Evolutionary conservation across 2,888 invertebrate genomes (phyloP), one percentile per base, ranked within the genome.

Genomic region (Folsomia candida): DNA sequence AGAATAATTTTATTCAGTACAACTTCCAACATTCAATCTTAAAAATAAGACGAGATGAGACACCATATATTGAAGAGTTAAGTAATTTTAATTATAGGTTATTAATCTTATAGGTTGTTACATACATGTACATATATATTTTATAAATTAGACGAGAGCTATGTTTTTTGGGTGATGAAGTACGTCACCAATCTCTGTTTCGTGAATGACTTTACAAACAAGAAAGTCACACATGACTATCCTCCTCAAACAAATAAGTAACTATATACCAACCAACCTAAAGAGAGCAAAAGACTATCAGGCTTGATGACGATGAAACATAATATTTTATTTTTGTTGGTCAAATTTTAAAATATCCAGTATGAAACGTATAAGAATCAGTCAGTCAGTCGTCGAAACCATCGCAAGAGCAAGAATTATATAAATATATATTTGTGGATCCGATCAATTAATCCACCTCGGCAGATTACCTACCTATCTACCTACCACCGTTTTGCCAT

Each of bases 1-100:
- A 54, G 54, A 54, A 54, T 54, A 54, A 54, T 54, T 54, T 54
- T 54, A 54, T 54, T 54, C 54, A 54, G 22, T 6, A 54, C 54
- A 54, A 54, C 54, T 20, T 20, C 54, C 20, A 54, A 54, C 22
- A 22, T 20, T 22, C 22, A 54, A 54, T 4, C n/a, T n/a, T n/a
- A n/a, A n/a, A n/a, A n/a, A n/a, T n/a, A n/a, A n/a, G n/a, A n/a
- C n/a, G n/a, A n/a, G n/a, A n/a, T n/a, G n/a, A n/a, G n/a, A n/a
- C n/a, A n/a, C n/a, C n/a, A n/a, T n/a, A 22, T 54, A 14, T 54
- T 54, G n/a, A 54, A 37, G 37, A 4, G 6, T 54, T 14, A 54
- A 54, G 54, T 20, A 54, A 54, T 54, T 47, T 54, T 54, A 54
- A 6, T 54, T 54, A 11, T 47, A 47, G 47, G 18, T 47, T 11